Percentiles rank a stretch among this genome's conserved stretches.
phyloP scores from a whole-genome alignment of 1,140 invertebrate genomes.

The Nymphalis io region DNA sequence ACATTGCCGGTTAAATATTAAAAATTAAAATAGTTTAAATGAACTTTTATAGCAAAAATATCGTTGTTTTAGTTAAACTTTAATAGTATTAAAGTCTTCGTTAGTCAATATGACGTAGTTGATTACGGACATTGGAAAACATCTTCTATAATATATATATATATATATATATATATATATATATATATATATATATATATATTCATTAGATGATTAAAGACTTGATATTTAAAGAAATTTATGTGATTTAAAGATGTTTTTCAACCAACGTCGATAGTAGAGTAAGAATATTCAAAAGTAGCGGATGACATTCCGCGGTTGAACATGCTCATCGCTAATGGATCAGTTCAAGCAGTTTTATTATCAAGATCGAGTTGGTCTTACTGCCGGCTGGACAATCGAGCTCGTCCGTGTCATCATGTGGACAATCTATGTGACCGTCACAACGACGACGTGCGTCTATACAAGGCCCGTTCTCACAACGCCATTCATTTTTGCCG shows the following conservation, averaged over 20 bases:
- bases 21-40: not conserved
- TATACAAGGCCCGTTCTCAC: conserved; percentile 86
- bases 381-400: conserved; percentile 80
- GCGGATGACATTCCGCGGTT: no score
- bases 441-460: conserved; percentile 81
- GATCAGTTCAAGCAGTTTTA: conserved; percentile 16
- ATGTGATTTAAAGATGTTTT: no score
- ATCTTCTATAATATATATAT: not conserved
- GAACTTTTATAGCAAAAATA: no score
- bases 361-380: conserved; percentile 21
- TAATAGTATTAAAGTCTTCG: not conserved
- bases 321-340: not conserved
- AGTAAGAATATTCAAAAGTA: no score
- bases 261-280: no score
- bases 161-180: no score
- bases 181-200: no score
- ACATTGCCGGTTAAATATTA: not conserved
- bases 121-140: not conserved
- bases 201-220: no score
- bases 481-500: conserved; percentile 78
- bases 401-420: conserved; percentile 85
- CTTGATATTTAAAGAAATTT: no score
- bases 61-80: no score
- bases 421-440: conserved; percentile 84
- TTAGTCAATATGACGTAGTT: not conserved